These are phyloP conservation scores for Phaethon lepturus DNA, from an alignment of 2,113 vertebrate species.

Conservation along the genomic window DNA sequence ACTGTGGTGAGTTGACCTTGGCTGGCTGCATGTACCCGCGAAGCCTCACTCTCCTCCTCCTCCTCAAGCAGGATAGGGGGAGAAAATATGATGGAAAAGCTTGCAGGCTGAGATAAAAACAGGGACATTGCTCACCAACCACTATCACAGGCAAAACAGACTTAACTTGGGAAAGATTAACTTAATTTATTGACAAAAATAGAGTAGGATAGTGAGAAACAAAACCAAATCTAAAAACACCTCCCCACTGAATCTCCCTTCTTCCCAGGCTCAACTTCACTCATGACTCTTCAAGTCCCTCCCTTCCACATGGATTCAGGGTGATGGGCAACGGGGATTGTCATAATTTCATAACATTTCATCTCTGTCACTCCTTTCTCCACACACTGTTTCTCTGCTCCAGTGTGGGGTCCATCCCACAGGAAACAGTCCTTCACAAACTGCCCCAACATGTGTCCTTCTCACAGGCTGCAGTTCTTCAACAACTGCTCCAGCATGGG, in stretches of 20 bases:
- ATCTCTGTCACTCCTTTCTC: background rate
- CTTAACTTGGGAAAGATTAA: background rate
- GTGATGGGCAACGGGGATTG: fast-evolving
- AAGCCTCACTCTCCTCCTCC: background rate
- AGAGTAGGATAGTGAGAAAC: background rate
- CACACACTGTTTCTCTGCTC: background rate
- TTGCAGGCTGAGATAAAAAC: background rate
- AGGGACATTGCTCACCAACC: background rate
- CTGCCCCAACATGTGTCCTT: background rate
- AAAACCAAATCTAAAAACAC: background rate
- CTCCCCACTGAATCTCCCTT: background rate
- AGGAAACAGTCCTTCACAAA: background rate
- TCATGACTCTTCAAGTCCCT: background rate
- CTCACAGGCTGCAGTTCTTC: background rate
- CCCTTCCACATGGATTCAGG: fast-evolving
- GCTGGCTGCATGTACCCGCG: background rate
- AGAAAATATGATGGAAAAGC: background rate
- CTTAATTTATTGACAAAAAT: background rate
- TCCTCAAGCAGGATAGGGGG: background rate
- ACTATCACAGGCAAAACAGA: background rate
- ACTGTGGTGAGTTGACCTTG: background rate
- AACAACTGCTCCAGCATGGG: background rate
- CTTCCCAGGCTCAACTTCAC: background rate
- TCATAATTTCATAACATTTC: background rate
- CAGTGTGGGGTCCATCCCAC: background rate